A percentile compares a stretch with the other conserved stretches of the same genome.
Evolutionary conservation across 2,888 invertebrate genomes (phyloP).

Genomic region (Linnaemya tessellans): DNA sequence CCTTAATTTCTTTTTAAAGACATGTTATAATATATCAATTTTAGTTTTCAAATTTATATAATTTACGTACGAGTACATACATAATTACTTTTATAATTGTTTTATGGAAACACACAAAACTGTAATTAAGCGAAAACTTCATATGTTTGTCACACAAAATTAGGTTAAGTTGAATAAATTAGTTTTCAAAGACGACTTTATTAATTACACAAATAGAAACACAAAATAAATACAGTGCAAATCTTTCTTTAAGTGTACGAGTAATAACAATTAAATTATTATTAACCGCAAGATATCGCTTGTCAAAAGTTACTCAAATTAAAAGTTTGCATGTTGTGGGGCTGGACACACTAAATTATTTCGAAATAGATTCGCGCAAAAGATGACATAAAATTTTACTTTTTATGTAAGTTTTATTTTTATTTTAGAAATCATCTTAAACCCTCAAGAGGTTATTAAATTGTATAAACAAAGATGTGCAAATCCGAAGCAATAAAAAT

Average conservation of each 20-base stretch:
- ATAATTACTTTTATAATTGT: background rate
- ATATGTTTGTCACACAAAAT: too few relatives aligned
- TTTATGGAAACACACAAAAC: too few relatives aligned
- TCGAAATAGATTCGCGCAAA: background rate
- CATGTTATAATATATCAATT: too few relatives aligned
- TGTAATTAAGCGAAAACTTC: too few relatives aligned
- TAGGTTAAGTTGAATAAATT: too few relatives aligned
- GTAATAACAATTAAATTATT: background rate
- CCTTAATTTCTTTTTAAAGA: too few relatives aligned
- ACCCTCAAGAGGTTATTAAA: background rate
- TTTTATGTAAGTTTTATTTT: background rate
- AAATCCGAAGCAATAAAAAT: background rate
- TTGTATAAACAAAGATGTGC: background rate
- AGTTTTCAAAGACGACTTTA: too few relatives aligned
- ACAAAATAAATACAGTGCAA: background rate
- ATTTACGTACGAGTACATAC: background rate
- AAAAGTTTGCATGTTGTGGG: background rate
- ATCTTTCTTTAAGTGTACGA: background rate
- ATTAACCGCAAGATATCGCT: background rate
- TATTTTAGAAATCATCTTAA: background rate
- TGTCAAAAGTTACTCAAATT: background rate
- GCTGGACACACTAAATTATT: background rate
- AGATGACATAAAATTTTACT: background rate
- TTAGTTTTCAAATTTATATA: too few relatives aligned
- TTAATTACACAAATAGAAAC: too few relatives aligned